Base-by-base conservation (phyloP, 1,140 invertebrate species). In the Brevipalpus yothersi region DNA sequence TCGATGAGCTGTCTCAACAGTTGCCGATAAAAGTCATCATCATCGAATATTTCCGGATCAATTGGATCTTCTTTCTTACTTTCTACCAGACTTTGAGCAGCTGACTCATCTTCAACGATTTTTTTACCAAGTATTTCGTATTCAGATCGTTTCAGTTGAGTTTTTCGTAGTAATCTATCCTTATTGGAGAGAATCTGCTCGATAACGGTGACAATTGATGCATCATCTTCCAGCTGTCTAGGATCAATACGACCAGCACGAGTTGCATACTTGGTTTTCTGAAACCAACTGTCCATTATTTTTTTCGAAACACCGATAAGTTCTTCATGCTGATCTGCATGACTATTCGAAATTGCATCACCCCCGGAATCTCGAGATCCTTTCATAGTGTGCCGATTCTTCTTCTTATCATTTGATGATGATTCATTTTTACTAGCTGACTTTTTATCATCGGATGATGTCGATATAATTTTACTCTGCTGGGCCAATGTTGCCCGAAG, bases 11-110 rank as follows among this genome's bases (percentile, higher is more conserved):
- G 89, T 61, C 87, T 74, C 31, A 97, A 71, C 21, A 94, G 70
- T 67, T 90, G 84, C 71, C 94, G 88, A 73, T 96, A 96, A 69
- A 95, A 97, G 70, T 97, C 92, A 70, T 83, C 83, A 70, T 97
- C 92, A 70, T 96, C 90, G 74, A 87, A 97, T 67, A 94, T 85
- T 74, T 97, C 86, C 0, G 72, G 61, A 70, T 88, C 82, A 63
- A 80, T 79, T 64, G 82, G 79, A 66, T 81, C 77, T 42, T 71
- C 31, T 31, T 31, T 31, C 56, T 17, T 65, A 60, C 10, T 61
- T 61, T 56, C 62, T 54, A 11, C 64, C 60, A 65, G 41, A 21
- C 41, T 60, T 69, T 19, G 70, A 31, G 31, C 45, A 15, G 61
- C 23, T 9, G 53, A 23, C 15, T 64, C 53, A 21, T 60, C 68